These are phyloP conservation scores for Pediacus dermestoides DNA, from an alignment of 2,888 invertebrate genomes.

Conservation along the genomic window DNA sequence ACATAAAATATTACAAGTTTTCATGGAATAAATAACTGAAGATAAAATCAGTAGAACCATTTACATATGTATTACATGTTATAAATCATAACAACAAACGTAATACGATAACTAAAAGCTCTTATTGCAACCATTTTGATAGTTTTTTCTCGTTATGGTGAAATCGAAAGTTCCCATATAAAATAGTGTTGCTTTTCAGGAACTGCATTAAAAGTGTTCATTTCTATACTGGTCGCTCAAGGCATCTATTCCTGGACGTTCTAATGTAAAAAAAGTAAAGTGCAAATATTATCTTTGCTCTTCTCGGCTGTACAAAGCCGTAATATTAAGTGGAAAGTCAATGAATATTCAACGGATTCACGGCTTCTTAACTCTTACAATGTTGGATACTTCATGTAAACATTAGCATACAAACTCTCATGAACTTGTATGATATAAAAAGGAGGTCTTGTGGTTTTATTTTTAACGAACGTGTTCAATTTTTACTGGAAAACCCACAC, in stretches of 20 bases:
- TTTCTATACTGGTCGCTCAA: slow-evolving; percentile 4
- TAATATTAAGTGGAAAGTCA: slow-evolving; percentile 13
- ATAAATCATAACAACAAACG: slow-evolving; percentile 2
- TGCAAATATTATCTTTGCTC: slow-evolving; percentile 19
- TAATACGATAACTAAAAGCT: slow-evolving; percentile 2
- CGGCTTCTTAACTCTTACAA: not conserved
- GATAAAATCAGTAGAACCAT: slow-evolving; percentile 3
- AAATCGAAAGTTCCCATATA: slow-evolving; percentile 5
- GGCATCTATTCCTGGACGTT: slow-evolving; percentile 3
- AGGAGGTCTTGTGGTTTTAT: too few species aligned
- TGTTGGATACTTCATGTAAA: too few species aligned
- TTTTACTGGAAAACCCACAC: too few species aligned
- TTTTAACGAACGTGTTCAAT: too few species aligned
- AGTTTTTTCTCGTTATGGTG: slow-evolving; percentile 3
- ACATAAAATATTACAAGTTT: too few species aligned
- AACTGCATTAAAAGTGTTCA: slow-evolving; percentile 2
- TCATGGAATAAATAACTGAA: not conserved
- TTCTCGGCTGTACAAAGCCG: slow-evolving; percentile 11
- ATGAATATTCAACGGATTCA: slow-evolving; percentile 11
- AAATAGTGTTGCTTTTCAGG: slow-evolving; percentile 2
- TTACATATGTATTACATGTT: slow-evolving; percentile 4
- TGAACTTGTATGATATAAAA: too few species aligned
- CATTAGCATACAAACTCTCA: not conserved
- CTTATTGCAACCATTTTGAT: slow-evolving; percentile 1
- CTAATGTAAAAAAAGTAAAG: slow-evolving; percentile 1